A percentile compares a stretch with the other conserved stretches of the same genome.
phyloP scores from a whole-genome alignment of 2,888 invertebrate genomes.

The Erebia epiphron region DNA sequence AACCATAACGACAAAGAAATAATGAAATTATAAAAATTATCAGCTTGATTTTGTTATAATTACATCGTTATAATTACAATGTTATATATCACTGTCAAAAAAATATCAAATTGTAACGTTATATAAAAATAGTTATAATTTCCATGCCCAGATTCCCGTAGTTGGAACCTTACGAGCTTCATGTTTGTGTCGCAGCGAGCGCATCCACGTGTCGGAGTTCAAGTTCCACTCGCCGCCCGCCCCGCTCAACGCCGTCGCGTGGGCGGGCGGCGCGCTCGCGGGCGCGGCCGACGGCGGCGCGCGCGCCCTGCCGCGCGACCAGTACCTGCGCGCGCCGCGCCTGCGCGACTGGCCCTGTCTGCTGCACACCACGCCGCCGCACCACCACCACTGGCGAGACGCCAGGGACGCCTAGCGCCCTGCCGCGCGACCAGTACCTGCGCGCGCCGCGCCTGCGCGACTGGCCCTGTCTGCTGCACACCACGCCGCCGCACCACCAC shows the following conservation, averaged over 20 bases:
- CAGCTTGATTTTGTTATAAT: too few relatives aligned
- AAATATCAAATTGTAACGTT: too few relatives aligned
- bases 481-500: constrained; percentile 67
- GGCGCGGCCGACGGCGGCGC: constrained; percentile 83
- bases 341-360: constrained; percentile 93
- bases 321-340: constrained; percentile 85
- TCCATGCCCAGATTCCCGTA: too few relatives aligned
- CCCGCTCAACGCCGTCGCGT: constrained; percentile 90
- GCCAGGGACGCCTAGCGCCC: constrained; percentile 59
- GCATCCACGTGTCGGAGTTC: constrained; percentile 65
- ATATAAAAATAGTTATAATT: too few relatives aligned
- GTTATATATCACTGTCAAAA: too few relatives aligned
- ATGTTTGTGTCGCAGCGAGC: constrained; percentile 42
- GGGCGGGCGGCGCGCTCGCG: constrained; percentile 89
- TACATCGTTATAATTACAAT: too few relatives aligned
- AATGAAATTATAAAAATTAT: too few relatives aligned
- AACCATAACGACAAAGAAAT: too few relatives aligned
- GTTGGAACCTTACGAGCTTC: background rate
- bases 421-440: constrained; percentile 89
- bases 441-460: constrained; percentile 88
- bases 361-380: constrained; percentile 79
- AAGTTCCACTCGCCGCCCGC: constrained; percentile 92
- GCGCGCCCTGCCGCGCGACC: constrained; percentile 89
- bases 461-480: constrained; percentile 89
- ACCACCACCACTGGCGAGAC: constrained; percentile 52